These are phyloP conservation scores for Onychorhynchus coronatus DNA, from an alignment of 2,113 vertebrate species.

Conservation along the genomic window DNA sequence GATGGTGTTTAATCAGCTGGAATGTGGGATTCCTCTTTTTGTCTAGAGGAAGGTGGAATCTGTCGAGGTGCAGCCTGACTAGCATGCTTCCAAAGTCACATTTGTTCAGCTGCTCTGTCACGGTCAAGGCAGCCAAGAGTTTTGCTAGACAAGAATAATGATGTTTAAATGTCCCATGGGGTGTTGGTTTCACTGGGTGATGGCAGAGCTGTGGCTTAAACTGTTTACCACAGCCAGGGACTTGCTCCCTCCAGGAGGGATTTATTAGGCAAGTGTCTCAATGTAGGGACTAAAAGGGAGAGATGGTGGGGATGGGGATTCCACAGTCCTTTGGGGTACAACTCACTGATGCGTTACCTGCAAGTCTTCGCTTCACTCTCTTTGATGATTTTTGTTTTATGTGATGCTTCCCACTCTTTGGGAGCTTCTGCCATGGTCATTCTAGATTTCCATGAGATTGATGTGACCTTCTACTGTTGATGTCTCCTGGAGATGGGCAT, in stretches of 20 bases:
- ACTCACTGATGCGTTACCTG: not conserved
- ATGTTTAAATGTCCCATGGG: accelerated
- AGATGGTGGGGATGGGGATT: not conserved
- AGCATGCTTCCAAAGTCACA: not conserved
- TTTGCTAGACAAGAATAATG: not conserved
- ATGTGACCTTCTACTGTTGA: not conserved
- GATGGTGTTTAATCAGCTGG: not conserved
- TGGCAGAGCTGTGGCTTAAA: not conserved
- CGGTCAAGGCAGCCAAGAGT: not conserved
- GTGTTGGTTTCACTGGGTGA: not conserved
- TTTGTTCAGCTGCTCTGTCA: not conserved
- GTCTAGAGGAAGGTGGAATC: not conserved
- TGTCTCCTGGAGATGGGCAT: not conserved
- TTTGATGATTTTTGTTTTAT: not conserved
- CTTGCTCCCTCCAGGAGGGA: not conserved
- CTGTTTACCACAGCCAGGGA: not conserved
- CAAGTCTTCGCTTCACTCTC: not conserved
- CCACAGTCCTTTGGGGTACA: not conserved
- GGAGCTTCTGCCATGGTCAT: not conserved
- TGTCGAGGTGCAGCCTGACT: not conserved
- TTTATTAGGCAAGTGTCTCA: not conserved
- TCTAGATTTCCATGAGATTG: not conserved
- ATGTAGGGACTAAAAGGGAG: not conserved
- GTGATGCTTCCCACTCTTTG: not conserved
- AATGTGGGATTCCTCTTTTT: not conserved